Base-by-base conservation (phyloP, 1,140 invertebrate species). In the Drosophila parvula region DNA sequence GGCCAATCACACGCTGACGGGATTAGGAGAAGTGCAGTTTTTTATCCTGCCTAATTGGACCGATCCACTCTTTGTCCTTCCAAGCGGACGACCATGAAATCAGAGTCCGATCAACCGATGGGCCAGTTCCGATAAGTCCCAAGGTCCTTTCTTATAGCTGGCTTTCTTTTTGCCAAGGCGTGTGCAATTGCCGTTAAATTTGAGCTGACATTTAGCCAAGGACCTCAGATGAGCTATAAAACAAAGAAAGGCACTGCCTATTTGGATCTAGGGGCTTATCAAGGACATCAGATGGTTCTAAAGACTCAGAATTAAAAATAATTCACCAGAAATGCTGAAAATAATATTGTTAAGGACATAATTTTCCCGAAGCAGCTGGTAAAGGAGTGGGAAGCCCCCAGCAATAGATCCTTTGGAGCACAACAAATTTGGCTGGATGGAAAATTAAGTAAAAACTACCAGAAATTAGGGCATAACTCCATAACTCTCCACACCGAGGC, bases 1-100 rank as follows among this genome's bases (percentile, higher is more conserved):
- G 76, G 84, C 83, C 83, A 86, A 88, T 86, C 83, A 86, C 83
- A 83, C 79, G 74, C 84, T 78, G 83, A 89, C 80, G 62, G 84
- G 84, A 88, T 88, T 88, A 88, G 60, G 45, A 51, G 51, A 70
- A 74, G 76, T 63, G 41, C 34, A 67, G 43, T 76, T 88, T 88
- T 88, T 86, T 79, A 83, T 59, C 75, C 45, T 38, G 27, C 56
- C 76, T 86, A 86, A 86, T 86, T 86, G 84, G 83, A 57, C 63
- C 76, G 83, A 82, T 82, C 38, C 50, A 22, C 14, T 38, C 51
- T 22, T 47, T 28, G 45, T 63, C 45, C 63, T 41, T 16, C 34
- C 22, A 65, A 73, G 40, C 73, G 10, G 76, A 82, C 81, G 51
- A 63, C 76, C 80, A 58, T 88, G 80, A 89, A 84, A 88, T 89